Evolutionary conservation across 2,797 vertebrate genomes (phyloP).

Genomic region (Pseudopleuronectes americanus): DNA sequence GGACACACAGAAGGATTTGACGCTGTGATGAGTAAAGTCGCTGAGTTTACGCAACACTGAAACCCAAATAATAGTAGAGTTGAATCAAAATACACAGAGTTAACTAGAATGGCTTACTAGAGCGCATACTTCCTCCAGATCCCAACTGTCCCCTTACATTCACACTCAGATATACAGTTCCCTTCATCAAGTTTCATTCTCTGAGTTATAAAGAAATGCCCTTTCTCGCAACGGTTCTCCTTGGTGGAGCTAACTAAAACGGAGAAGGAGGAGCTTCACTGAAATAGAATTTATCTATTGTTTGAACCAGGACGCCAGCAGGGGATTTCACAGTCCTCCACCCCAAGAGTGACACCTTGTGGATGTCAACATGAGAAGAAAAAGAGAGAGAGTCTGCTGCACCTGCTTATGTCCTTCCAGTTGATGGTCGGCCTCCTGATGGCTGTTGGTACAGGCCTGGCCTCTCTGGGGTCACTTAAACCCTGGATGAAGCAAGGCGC

Average conservation of each 20-base stretch:
- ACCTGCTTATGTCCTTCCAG: conserved; percentile 90
- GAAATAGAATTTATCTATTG: not conserved
- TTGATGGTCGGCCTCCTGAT: conserved; percentile 80
- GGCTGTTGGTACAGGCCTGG: conserved; percentile 44
- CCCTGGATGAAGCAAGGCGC: conserved; percentile 82
- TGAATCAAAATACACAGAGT: conserved; percentile 14
- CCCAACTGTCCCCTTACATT: too few species aligned
- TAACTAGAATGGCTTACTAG: not conserved
- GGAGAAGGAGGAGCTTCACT: not conserved
- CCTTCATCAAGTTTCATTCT: too few species aligned
- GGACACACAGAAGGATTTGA: conserved; percentile 10
- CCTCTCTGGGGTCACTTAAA: not conserved
- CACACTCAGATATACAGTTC: too few species aligned
- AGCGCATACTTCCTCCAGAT: too few species aligned
- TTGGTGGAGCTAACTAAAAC: not conserved
- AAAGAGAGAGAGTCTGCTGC: conserved; percentile 72
- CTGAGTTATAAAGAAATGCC: too few species aligned
- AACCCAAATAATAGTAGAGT: not conserved
- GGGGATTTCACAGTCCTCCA: not conserved
- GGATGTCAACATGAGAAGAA: conserved; percentile 60
- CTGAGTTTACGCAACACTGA: conserved; percentile 13
- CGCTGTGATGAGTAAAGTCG: not conserved
- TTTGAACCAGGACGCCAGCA: not conserved
- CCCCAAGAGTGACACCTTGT: conserved; percentile 49
- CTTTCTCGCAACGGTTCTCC: too few species aligned